Base-by-base conservation (phyloP, 2,113 vertebrate genomes). In the Calyptomena viridis region DNA sequence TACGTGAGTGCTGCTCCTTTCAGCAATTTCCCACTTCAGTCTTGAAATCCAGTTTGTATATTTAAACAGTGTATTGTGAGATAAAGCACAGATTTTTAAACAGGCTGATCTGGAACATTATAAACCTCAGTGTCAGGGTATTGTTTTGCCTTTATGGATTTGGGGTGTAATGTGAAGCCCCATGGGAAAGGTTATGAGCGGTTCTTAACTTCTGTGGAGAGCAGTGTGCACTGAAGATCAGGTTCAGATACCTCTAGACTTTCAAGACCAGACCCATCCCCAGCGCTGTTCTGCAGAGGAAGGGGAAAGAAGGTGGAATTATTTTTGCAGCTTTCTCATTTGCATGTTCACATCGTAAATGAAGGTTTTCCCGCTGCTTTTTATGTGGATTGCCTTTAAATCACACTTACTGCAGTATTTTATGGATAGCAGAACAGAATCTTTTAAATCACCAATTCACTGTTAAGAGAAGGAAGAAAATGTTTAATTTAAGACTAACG, bases 41-140 rank as follows among this genome's bases (percentile, higher is more conserved):
- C 67, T 93, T 71, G 79, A 95, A 95, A 96, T 87, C 58, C 58
- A 79, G 85, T 95, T 96, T 96, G 94, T 95, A 62, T 95, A 95
- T 97, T 91, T 93, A 91, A 84, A 31, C 33, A 73, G 33, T 12
- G 64, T 56, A 68, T 78, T 89, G 44, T 75, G 58, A 84, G 93
- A 91, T 89, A 87, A 92, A 90, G 53, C 58, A 58, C 11, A 63
- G 42, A 42, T 81, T 95, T 91, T 95, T 68, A 89, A 90, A 74
- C 87, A 93, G 69, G 14, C 88, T 90, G 84, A 91, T 83, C 55
- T 85, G 63, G 53, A 94, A 75, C 92, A 80, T 91, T 90, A 86
- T 84, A 85, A 94, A 79, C 81, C 55, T 90, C 50, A n/a, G 71
- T 14, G 20, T 64, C 75, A 82, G 66, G 63, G 35, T 88, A 62